Percentiles rank a stretch among this genome's conserved stretches.
These are phyloP conservation scores for Melangyna quadrimaculata DNA, from an alignment of 2,888 invertebrate genomes.

Conservation along the genomic window DNA sequence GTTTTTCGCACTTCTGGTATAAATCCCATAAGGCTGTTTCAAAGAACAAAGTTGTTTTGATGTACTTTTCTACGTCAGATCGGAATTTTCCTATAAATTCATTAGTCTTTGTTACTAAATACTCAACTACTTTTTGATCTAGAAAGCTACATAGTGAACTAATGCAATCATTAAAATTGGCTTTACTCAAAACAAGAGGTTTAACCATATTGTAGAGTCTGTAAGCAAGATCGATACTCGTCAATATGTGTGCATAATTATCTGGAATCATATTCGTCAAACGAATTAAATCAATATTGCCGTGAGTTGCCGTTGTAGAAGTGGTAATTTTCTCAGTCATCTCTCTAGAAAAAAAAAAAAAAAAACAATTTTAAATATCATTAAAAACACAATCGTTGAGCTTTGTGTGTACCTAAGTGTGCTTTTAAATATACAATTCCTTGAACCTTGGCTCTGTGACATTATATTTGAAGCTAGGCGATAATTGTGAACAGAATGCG, in stretches of 20 bases:
- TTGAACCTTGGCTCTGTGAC: constrained; percentile 72
- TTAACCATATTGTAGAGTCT: not conserved
- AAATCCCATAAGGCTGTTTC: constrained; percentile 49
- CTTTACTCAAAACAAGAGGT: not conserved
- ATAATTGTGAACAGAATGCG: constrained; percentile 78
- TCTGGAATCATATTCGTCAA: constrained; percentile 77
- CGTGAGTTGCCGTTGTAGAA: constrained; percentile 72
- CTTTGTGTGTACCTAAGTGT: constrained; percentile 73
- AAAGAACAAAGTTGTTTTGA: constrained; percentile 29
- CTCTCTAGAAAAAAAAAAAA: not conserved
- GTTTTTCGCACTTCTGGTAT: constrained; percentile 21
- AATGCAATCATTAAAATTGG: not conserved
- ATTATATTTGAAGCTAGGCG: constrained; percentile 77
- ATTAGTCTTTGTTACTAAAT: constrained; percentile 16
- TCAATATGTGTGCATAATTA: constrained; percentile 13
- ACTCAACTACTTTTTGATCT: not conserved
- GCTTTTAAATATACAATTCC: constrained; percentile 73
- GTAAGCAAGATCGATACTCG: not conserved
- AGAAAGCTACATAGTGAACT: not conserved
- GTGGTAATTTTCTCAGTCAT: not conserved
- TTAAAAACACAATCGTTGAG: not conserved
- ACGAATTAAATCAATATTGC: constrained; percentile 77
- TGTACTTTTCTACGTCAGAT: constrained; percentile 7
- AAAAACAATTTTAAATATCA: not conserved
- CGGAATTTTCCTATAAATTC: constrained; percentile 2